These are phyloP conservation scores for Perdita meconis DNA, from an alignment of 2,888 invertebrate species.

Conservation along the genomic window DNA sequence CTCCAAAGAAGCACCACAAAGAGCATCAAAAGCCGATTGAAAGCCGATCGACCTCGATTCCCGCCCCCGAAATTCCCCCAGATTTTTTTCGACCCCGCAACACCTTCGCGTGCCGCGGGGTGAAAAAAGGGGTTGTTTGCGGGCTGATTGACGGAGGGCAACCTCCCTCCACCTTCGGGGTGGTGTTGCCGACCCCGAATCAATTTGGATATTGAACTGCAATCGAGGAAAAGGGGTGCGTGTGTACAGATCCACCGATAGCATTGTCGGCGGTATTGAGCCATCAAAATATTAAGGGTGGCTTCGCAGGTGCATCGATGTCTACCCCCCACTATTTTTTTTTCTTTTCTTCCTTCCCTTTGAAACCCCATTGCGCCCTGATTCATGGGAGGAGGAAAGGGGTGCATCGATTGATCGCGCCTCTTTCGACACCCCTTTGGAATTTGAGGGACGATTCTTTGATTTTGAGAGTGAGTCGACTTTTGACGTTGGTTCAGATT, in stretches of 20 bases:
- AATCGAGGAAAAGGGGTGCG: constrained; percentile 77
- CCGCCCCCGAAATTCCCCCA: constrained; percentile 63
- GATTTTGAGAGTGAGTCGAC: background rate
- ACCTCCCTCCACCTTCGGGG: constrained; percentile 16
- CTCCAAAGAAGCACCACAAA: constrained; percentile 25
- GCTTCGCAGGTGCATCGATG: constrained; percentile 67
- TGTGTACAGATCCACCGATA: constrained; percentile 72
- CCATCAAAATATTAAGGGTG: constrained; percentile 83
- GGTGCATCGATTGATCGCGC: constrained; percentile 63
- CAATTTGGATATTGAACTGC: constrained; percentile 83
- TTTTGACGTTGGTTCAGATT: constrained; percentile 6
- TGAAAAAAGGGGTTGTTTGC: constrained; percentile 60
- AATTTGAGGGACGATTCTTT: background rate
- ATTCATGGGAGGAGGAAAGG: constrained; percentile 58
- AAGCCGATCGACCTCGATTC: constrained; percentile 22
- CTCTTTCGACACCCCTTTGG: constrained; percentile 49
- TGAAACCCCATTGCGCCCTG: constrained; percentile 64
- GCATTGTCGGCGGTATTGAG: constrained; percentile 81
- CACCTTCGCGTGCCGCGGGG: constrained; percentile 73
- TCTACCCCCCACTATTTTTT: constrained; percentile 24
- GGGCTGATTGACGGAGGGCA: constrained; percentile 44
- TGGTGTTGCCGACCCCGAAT: constrained; percentile 77
- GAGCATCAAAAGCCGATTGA: constrained; percentile 21
- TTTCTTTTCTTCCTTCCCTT: background rate
- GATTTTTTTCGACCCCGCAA: constrained; percentile 74